phyloP scores from a whole-genome alignment of 2,113 vertebrate genomes.

The Thunnus maccoyii region DNA sequence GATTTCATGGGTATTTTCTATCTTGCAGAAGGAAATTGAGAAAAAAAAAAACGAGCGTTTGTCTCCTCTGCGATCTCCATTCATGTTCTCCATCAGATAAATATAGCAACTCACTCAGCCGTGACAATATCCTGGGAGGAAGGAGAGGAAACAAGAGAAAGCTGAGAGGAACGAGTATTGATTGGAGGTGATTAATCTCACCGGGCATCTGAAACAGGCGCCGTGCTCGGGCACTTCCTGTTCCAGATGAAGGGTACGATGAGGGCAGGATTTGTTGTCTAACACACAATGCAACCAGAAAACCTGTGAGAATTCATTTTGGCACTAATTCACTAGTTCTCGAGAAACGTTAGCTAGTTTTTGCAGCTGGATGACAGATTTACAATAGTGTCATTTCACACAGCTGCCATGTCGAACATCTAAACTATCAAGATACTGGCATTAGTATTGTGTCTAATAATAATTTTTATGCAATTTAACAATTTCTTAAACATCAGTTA shows the following conservation, averaged over 20 bases:
- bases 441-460: too few species aligned
- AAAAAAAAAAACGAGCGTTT: constrained; percentile 19
- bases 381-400: background rate
- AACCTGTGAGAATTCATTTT: background rate
- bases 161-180: constrained; percentile 49
- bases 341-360: background rate
- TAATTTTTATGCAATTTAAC: background rate
- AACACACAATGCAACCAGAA: constrained; percentile 6
- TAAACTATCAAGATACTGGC: too few species aligned
- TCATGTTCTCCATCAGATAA: constrained; percentile 39
- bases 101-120: constrained; percentile 27
- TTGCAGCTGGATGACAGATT: constrained; percentile 3
- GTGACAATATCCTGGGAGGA: constrained; percentile 54
- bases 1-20: background rate
- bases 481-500: background rate
- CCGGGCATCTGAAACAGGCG: constrained; percentile 28
- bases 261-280: background rate
- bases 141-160: constrained; percentile 44
- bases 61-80: constrained; percentile 16
- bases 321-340: background rate
- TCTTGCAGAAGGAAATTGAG: constrained; percentile 28
- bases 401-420: background rate
- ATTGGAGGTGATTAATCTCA: constrained; percentile 60
- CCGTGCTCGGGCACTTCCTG: constrained; percentile 25
- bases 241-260: constrained; percentile 14